A percentile compares a stretch with the other conserved stretches of the same genome.
Conservation (phyloP, 1,140 invertebrate genomes). For the Euglossa dilemma region DNA sequence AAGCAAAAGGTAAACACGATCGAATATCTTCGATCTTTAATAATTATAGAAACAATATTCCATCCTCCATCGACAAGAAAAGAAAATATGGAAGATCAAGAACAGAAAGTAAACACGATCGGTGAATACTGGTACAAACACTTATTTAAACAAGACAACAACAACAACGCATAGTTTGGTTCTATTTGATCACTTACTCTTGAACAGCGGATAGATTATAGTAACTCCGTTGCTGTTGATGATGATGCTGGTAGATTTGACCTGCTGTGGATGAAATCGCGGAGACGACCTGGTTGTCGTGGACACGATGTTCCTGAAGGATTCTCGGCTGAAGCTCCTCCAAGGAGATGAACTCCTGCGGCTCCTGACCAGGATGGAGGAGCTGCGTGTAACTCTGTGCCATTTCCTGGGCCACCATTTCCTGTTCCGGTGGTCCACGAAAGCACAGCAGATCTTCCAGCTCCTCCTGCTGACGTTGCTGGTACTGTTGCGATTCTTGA, state of each 20-base stretch:
- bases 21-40: too few relatives aligned
- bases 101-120: background rate
- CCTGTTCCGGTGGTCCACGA: conserved; percentile 55
- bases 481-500: conserved; percentile 50
- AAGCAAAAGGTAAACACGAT: too few relatives aligned
- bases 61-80: too few relatives aligned
- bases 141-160: conserved; percentile 33
- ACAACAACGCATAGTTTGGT: conserved; percentile 45
- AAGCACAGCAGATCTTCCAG: conserved; percentile 66
- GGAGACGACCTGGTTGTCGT: conserved; percentile 52
- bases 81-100: too few relatives aligned
- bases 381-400: conserved; percentile 77
- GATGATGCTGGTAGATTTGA: conserved; percentile 64
- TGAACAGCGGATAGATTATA: conserved; percentile 75
- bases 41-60: too few relatives aligned
- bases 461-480: conserved; percentile 39
- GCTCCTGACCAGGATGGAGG: conserved; percentile 74
- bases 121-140: background rate
- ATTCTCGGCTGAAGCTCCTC: conserved; percentile 75
- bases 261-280: conserved; percentile 14
- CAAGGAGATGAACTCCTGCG: conserved; percentile 76
- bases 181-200: conserved; percentile 73
- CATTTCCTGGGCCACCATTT: conserved; percentile 80
- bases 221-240: conserved; percentile 68
- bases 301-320: conserved; percentile 68